Percentiles rank a stretch among this genome's conserved stretches.
phyloP scores from a whole-genome alignment of 2,888 invertebrate species.

The Hydroisotoma schaefferi region DNA sequence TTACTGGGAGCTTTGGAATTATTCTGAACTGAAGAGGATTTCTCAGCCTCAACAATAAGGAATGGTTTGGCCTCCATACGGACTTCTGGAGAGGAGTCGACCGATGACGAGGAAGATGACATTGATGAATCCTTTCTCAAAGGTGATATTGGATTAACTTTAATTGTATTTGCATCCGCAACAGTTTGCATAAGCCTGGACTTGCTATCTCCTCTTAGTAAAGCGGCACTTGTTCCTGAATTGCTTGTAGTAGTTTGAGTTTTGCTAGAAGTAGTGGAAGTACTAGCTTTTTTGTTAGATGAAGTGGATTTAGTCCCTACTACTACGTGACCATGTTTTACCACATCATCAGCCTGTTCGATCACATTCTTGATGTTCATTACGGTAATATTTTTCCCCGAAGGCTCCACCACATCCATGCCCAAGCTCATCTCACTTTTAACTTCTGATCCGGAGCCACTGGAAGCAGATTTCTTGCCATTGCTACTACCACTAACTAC shows the following conservation, averaged over 20 bases:
- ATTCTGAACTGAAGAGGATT: background rate
- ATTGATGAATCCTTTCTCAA: constrained; percentile 38
- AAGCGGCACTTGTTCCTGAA: background rate
- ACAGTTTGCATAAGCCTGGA: constrained; percentile 46
- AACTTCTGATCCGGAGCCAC: constrained; percentile 22
- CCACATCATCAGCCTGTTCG: constrained; percentile 13
- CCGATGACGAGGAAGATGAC: constrained; percentile 36
- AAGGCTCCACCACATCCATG: constrained; percentile 22
- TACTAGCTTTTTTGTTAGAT: background rate
- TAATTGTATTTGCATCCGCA: constrained; percentile 46
- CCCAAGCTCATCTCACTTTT: constrained; percentile 20
- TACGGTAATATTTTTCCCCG: constrained; percentile 33
- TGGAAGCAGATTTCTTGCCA: constrained; percentile 6
- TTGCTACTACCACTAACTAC: background rate
- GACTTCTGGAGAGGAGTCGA: constrained; percentile 35
- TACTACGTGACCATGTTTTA: background rate
- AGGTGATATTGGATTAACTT: constrained; percentile 40
- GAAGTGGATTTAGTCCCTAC: constrained; percentile 16
- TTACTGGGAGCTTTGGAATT: constrained; percentile 2
- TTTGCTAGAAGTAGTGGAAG: background rate
- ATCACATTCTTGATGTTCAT: constrained; percentile 30
- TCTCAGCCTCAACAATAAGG: constrained; percentile 16
- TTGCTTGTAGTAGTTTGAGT: constrained; percentile 1
- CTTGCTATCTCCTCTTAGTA: constrained; percentile 48
- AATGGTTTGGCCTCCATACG: constrained; percentile 26